Base-by-base conservation (phyloP, 1,140 invertebrate species). In the Drosophila arawakana region DNA sequence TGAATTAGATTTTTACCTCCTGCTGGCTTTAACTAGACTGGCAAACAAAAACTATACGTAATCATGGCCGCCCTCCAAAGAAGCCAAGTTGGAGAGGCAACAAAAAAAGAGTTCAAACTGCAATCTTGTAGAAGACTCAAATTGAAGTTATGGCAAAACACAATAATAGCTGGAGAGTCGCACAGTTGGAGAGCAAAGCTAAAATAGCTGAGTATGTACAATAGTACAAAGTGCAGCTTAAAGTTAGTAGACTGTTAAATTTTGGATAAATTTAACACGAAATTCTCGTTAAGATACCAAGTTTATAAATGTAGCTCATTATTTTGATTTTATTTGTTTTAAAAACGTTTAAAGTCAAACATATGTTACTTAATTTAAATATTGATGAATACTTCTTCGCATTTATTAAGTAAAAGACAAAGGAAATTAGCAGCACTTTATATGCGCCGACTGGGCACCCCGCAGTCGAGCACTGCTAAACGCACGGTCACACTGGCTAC, bases 1-100 rank as follows among this genome's bases (percentile, higher is more conserved):
- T 52, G n/a, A 21, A 52, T 52, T 34, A 52, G 25, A 52, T 21
- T 11, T 52, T 52, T 52, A 52, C 49, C 49, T 34, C 49, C 49
- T 30, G 25, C 49, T 52, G 49, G 25, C 49, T 52, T 52, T 52
- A 52, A 52, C 21, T n/a, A 52, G 6, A 25, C 49, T 5, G 3
- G 6, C 10, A 52, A 52, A 21, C 49, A 52, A 52, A 52, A 52
- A 52, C 25, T 30, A 34, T 52, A 30, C n/a, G 10, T n/a, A 52
- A 34, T 52, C 49, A 52, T 52, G 10, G 7, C 21, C 49, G 25
- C 49, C 49, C 3, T 25, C 21, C 25, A 52, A 34, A 52, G 49
- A 34, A 52, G 10, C 10, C 10, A 34, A 52, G 21, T 21, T 30
- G 3, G 25, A 25, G 11, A 15, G 11, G 15, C 47, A 50, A 30